Percentiles rank a stretch among this genome's conserved stretches.
Conservation (phyloP, 92 coral and sea anemone genomes). For the Hydrozoanthus gracilis region DNA sequence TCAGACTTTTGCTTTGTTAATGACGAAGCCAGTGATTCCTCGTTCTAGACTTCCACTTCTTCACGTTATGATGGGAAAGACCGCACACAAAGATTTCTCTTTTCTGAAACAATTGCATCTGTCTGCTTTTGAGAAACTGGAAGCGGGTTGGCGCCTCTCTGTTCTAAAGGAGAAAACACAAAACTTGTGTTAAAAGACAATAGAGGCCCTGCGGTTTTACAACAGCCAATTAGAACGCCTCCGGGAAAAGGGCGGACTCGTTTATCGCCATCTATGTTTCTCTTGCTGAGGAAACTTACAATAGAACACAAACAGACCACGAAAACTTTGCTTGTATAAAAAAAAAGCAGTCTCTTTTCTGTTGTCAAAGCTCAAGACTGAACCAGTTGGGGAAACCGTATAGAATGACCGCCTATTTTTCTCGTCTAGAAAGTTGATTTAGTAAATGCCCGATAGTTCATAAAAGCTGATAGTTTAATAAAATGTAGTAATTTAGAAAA, state of each 20-base stretch:
- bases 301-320: neutral
- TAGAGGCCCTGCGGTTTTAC: conserved; percentile 35
- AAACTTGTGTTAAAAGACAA: conserved; percentile 31
- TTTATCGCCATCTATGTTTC: neutral
- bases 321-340: neutral
- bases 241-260: neutral
- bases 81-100: conserved; percentile 43
- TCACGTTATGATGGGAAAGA: neutral
- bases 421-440: no score
- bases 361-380: no score
- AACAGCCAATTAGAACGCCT: conserved; percentile 14
- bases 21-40: neutral
- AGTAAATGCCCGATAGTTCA: no score
- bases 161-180: conserved; percentile 7
- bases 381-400: neutral
- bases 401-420: no score
- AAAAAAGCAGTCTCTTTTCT: no score
- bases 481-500: no score
- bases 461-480: no score
- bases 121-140: conserved; percentile 2
- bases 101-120: conserved; percentile 18
- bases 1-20: neutral
- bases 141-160: conserved; percentile 23
- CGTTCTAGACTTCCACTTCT: no score
- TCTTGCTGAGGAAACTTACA: neutral